Conservation (phyloP, 1,140 invertebrate species). For the Theocolax elegans region DNA sequence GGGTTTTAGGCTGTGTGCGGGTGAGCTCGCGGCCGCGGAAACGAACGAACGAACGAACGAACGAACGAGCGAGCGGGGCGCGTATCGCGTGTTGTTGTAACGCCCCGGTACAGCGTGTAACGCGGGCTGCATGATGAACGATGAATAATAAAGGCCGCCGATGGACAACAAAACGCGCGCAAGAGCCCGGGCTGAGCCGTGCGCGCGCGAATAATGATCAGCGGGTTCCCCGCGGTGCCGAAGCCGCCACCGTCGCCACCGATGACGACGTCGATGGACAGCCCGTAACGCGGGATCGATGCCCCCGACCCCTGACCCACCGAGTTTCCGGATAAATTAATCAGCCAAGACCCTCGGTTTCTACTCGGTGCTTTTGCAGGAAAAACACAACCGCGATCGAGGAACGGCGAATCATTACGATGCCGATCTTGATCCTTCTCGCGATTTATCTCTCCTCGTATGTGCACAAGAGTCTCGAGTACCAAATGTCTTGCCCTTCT, state of each 20-base stretch:
- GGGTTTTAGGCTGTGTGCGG: no score
- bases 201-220: constrained; percentile 55
- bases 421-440: no score
- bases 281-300: no score
- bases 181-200: constrained; percentile 5
- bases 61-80: constrained; percentile 40
- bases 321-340: no score
- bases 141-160: constrained; percentile 61
- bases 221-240: constrained; percentile 25
- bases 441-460: no score
- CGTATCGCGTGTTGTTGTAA: constrained; percentile 45
- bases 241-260: background rate
- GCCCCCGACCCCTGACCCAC: no score
- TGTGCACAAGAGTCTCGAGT: no score
- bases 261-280: constrained; percentile 41
- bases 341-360: no score
- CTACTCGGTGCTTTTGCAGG: no score
- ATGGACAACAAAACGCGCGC: constrained; percentile 58
- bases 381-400: no score
- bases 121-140: constrained; percentile 52
- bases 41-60: background rate
- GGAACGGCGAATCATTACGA: no score
- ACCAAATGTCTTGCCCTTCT: no score
- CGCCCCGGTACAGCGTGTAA: constrained; percentile 44
- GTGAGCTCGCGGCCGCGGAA: background rate